Evolutionary conservation across 2,888 invertebrate genomes (phyloP).

Genomic region (Mimas tiliae): DNA sequence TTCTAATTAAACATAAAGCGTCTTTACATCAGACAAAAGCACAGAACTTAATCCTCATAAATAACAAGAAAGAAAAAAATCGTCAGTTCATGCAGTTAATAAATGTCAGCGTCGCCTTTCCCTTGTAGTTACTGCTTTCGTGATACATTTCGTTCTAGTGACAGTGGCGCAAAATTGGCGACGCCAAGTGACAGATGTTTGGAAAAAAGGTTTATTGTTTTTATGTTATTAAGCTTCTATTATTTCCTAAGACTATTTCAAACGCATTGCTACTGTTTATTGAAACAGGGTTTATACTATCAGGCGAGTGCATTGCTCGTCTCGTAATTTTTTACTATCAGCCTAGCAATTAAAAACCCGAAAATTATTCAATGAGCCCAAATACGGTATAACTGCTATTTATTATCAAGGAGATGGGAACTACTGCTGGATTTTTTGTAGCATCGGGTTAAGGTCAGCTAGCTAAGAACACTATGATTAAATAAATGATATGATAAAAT

Average conservation of each 20-base stretch:
- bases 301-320: too few species aligned
- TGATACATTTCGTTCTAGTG: conserved; percentile 18
- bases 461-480: too few species aligned
- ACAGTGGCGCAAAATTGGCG: conserved; percentile 2
- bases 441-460: too few species aligned
- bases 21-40: not conserved
- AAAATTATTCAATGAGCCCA: too few species aligned
- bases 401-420: too few species aligned
- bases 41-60: conserved; percentile 14
- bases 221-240: not conserved
- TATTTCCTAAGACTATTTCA: not conserved
- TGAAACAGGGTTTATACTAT: too few species aligned
- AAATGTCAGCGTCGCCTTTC: conserved; percentile 14
- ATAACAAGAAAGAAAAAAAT: conserved; percentile 16
- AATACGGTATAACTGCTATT: too few species aligned
- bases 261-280: too few species aligned
- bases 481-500: too few species aligned
- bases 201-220: not conserved
- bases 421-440: too few species aligned
- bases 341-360: too few species aligned
- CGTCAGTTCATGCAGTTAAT: conserved; percentile 21
- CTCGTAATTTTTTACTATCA: too few species aligned
- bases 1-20: not conserved
- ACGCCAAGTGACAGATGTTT: not conserved
- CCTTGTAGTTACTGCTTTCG: conserved; percentile 16